phyloP scores from a whole-genome alignment of 2,797 vertebrate genomes.

The Eidolon dupreanum region DNA sequence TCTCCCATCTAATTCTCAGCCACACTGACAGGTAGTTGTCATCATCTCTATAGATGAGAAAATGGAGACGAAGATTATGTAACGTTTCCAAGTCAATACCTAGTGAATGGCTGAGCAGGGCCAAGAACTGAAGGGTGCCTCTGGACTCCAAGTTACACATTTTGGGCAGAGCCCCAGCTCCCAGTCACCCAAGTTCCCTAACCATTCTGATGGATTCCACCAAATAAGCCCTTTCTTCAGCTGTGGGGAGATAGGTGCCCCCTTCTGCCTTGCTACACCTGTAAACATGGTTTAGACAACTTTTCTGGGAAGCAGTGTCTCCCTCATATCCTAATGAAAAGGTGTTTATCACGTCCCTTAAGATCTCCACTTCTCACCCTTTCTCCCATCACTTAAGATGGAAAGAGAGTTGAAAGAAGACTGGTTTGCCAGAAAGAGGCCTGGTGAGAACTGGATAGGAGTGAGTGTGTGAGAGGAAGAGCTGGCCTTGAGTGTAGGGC shows the following conservation, averaged over 20 bases:
- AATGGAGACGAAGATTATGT: not conserved
- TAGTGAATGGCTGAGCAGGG: not conserved
- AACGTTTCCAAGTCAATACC: not conserved
- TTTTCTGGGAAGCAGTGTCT: not conserved
- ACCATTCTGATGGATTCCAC: not conserved
- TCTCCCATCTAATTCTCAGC: not conserved
- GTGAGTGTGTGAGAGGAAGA: not conserved
- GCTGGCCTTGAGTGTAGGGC: not conserved
- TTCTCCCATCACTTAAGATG: not conserved
- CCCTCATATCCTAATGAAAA: not conserved
- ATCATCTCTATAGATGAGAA: not conserved
- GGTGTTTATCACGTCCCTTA: not conserved
- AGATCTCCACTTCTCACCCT: not conserved
- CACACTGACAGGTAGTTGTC: not conserved
- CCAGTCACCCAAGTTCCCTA: not conserved
- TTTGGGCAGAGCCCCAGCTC: not conserved
- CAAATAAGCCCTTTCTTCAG: not conserved
- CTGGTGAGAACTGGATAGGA: not conserved
- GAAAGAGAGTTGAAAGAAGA: not conserved
- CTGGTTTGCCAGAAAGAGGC: not conserved
- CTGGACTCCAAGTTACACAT: not conserved
- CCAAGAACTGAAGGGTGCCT: not conserved
- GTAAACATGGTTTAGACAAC: not conserved
- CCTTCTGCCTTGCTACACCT: not conserved
- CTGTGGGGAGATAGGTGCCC: not conserved